Conservation (phyloP, 2,113 vertebrate genomes). For the Turnix velox region DNA sequence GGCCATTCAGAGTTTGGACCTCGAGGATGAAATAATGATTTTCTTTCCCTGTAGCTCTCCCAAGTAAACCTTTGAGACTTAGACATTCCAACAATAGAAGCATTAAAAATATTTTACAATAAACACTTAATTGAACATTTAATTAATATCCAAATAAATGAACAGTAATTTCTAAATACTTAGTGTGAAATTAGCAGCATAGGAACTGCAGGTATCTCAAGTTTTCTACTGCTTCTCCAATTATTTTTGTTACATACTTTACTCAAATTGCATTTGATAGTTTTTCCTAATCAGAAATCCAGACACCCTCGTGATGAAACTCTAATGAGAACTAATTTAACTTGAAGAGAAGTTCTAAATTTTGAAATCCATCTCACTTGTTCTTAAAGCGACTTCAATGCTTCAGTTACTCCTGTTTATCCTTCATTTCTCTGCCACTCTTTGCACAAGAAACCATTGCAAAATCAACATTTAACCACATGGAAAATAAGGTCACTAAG, state of each 20-base stretch:
- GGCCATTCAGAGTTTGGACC: not conserved
- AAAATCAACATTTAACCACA: not conserved
- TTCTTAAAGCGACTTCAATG: not conserved
- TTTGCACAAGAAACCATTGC: not conserved
- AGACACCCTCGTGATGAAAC: not conserved
- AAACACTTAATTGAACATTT: not conserved
- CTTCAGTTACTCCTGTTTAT: not conserved
- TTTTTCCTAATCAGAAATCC: not conserved
- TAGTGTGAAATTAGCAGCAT: not conserved
- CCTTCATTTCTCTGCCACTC: not conserved
- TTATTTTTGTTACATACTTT: not conserved
- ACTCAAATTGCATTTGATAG: not conserved
- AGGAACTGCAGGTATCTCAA: not conserved
- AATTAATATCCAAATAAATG: not conserved
- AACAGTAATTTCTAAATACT: not conserved
- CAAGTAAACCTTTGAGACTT: not conserved
- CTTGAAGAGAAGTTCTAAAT: conserved; percentile 22
- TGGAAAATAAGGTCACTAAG: not conserved
- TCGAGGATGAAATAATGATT: not conserved
- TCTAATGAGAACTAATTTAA: conserved; percentile 31
- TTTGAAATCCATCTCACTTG: conserved; percentile 1
- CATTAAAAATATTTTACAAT: not conserved
- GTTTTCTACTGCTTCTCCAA: not conserved
- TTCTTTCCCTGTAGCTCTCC: not conserved
- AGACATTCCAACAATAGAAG: not conserved